A percentile compares a stretch with the other conserved stretches of the same genome.
Conservation (phyloP, 2,113 vertebrate species). For the Xyrauchen texanus region DNA sequence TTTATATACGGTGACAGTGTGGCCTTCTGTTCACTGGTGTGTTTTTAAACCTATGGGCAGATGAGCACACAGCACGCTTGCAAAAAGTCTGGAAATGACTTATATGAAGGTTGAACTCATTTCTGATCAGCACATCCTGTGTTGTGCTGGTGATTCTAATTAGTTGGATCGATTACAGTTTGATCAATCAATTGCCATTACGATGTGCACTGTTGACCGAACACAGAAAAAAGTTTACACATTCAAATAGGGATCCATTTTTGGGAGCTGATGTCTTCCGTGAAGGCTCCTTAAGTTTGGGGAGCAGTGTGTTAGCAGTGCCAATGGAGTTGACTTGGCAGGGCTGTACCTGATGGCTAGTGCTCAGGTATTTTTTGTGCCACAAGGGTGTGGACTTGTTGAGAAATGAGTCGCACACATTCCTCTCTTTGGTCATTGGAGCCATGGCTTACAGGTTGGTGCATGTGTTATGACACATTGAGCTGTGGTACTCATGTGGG, state of each 20-base stretch:
- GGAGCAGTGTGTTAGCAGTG: constrained; percentile 21
- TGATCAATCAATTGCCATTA: background rate
- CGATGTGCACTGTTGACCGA: background rate
- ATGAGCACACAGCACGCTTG: constrained; percentile 33
- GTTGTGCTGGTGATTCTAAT: background rate
- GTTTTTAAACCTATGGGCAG: constrained; percentile 21
- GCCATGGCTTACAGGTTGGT: background rate
- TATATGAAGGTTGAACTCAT: background rate
- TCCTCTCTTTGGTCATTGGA: background rate
- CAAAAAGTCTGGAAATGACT: background rate
- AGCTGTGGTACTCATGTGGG: background rate
- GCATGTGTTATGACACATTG: background rate
- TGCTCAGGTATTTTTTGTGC: constrained; percentile 15
- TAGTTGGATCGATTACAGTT: background rate
- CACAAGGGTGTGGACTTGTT: background rate
- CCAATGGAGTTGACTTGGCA: constrained; percentile 30
- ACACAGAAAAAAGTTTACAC: constrained; percentile 15
- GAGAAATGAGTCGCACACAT: too few relatives aligned
- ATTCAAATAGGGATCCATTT: constrained; percentile 7
- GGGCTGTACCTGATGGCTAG: constrained; percentile 24
- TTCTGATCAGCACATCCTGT: constrained; percentile 4
- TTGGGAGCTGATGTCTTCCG: background rate
- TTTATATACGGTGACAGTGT: constrained; percentile 27
- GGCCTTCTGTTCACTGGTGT: constrained; percentile 29
- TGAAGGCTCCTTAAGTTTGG: constrained; percentile 23